phyloP scores from a whole-genome alignment of 2,888 invertebrate species.

The Platynereis dumerilii region DNA sequence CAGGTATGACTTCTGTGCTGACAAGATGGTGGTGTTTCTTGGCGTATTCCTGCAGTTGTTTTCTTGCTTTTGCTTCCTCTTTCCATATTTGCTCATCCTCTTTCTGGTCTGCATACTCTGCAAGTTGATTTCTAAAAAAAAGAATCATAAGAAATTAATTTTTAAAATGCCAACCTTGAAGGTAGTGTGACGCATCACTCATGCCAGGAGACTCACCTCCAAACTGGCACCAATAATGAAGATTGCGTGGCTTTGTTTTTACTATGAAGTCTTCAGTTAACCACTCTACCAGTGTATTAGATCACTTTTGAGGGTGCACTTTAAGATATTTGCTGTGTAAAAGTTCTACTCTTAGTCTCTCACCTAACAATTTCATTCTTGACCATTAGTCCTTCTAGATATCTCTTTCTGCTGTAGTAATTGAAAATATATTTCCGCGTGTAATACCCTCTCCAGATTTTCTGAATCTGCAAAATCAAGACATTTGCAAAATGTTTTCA shows the following conservation, averaged over 20 bases:
- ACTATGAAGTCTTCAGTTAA: too few species aligned
- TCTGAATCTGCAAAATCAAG: constrained; percentile 54
- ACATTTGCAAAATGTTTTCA: too few species aligned
- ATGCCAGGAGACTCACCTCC: too few species aligned
- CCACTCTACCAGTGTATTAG: too few species aligned
- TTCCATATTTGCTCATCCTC: constrained; percentile 43
- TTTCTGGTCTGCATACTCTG: constrained; percentile 57
- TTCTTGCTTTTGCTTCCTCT: constrained; percentile 44
- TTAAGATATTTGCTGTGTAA: too few species aligned
- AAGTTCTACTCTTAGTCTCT: too few species aligned
- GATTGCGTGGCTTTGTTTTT: too few species aligned
- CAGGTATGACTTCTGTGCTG: constrained; percentile 60
- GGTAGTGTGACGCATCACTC: too few species aligned
- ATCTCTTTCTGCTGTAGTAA: constrained; percentile 59
- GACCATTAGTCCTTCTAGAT: constrained; percentile 54
- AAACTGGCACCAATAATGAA: too few species aligned
- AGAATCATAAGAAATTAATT: too few species aligned
- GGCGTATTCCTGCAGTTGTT: constrained; percentile 45
- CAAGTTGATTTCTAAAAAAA: constrained; percentile 43
- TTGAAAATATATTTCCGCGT: constrained; percentile 62
- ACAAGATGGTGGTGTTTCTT: constrained; percentile 57
- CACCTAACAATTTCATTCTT: constrained; percentile 61
- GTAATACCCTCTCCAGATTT: constrained; percentile 62
- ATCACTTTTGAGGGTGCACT: too few species aligned
- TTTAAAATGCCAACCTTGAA: too few species aligned